A percentile compares a stretch with the other conserved stretches of the same genome.
Conservation (phyloP, 37 sponge, comb jelly and placozoan genomes). For the Chondrosia reniformis region DNA sequence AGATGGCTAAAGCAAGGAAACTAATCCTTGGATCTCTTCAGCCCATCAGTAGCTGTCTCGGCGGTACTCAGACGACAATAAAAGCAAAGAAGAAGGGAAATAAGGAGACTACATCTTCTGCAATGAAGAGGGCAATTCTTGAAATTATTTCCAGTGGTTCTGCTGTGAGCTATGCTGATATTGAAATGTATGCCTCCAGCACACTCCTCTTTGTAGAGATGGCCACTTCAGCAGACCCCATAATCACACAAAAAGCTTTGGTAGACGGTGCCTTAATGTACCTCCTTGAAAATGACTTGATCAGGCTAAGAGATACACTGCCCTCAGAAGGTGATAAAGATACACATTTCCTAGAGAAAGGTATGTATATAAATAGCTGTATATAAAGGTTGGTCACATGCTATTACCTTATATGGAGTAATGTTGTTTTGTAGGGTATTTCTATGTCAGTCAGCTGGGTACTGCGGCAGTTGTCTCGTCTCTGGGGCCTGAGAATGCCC, state of each 20-base stretch:
- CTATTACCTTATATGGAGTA: no score
- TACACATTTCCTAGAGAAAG: no score
- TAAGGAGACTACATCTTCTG: constrained; percentile 2
- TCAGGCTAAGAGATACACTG: constrained; percentile 12
- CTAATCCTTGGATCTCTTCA: constrained; percentile 67
- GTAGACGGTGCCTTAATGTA: constrained; percentile 52
- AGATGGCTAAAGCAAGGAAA: constrained; percentile 58
- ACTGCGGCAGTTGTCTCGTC: constrained; percentile 88
- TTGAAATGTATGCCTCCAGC: constrained; percentile 59
- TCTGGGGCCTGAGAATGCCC: constrained; percentile 90
- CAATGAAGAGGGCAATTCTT: constrained; percentile 91
- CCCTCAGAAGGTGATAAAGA: not conserved
- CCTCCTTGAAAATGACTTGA: constrained; percentile 82
- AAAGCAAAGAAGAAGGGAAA: not conserved
- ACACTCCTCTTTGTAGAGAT: constrained; percentile 88
- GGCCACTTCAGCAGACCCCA: not conserved
- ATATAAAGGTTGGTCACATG: no score
- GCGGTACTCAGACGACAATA: not conserved
- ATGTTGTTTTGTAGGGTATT: constrained; percentile 24
- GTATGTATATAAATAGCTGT: no score
- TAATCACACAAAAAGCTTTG: not conserved
- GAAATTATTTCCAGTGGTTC: constrained; percentile 86
- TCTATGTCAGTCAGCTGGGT: constrained; percentile 87
- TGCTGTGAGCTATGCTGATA: constrained; percentile 45
- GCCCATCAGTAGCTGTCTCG: constrained; percentile 88